A percentile compares a stretch with the other conserved stretches of the same genome.
Conservation (phyloP, 2,888 invertebrate genomes). For the Drosophila neoperkinsi region DNA sequence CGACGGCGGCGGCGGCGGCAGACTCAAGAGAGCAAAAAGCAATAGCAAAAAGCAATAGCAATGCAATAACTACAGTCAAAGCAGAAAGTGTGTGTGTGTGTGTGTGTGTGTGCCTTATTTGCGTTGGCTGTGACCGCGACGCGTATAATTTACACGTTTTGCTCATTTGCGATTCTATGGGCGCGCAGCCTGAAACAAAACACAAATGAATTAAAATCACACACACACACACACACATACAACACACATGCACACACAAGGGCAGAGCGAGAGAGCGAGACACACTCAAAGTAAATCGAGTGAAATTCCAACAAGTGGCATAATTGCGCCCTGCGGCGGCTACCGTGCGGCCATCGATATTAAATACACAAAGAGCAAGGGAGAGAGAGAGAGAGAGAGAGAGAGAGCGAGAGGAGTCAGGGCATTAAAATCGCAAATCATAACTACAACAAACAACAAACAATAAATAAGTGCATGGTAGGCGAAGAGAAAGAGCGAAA, state of each 20-base stretch:
- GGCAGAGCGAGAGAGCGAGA: constrained; percentile 12
- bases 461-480: constrained; percentile 74
- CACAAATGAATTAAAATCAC: constrained; percentile 74
- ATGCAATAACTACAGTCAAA: constrained; percentile 28
- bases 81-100: constrained; percentile 5
- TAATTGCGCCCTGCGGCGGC: constrained; percentile 81
- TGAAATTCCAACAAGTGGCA: constrained; percentile 82
- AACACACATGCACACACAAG: background rate
- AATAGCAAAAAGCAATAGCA: constrained; percentile 6
- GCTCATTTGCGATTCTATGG: constrained; percentile 81
- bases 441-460: constrained; percentile 82
- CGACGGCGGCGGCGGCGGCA: constrained; percentile 10
- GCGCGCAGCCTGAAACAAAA: constrained; percentile 71
- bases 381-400: background rate
- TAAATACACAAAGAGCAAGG: background rate
- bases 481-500: constrained; percentile 45
- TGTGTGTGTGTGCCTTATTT: constrained; percentile 56
- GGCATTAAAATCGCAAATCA: constrained; percentile 78
- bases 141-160: constrained; percentile 82
- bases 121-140: constrained; percentile 80
- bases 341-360: constrained; percentile 74
- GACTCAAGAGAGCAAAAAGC: constrained; percentile 44
- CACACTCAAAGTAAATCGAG: constrained; percentile 51
- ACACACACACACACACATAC: background rate
- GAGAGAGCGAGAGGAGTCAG: constrained; percentile 15